phyloP scores from a whole-genome alignment of 1,140 invertebrate species.

The Thaumetopoea pityocampa region DNA sequence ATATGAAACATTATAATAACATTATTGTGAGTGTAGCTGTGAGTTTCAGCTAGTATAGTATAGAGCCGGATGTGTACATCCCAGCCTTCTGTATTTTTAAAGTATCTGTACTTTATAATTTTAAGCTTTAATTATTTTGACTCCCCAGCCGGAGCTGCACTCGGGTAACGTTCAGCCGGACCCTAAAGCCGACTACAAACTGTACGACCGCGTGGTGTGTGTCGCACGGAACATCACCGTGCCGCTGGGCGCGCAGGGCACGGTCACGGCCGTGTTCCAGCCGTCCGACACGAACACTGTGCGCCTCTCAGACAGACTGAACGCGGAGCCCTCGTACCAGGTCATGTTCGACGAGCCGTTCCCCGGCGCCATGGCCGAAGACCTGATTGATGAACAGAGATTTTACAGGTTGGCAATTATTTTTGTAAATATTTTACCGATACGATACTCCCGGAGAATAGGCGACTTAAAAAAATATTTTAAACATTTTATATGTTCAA shows the following conservation, averaged over 20 bases:
- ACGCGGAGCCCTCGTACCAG: conserved; percentile 79
- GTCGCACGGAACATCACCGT: conserved; percentile 84
- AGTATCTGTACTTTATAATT: too few relatives aligned
- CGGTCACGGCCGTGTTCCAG: conserved; percentile 83
- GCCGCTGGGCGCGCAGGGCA: conserved; percentile 89
- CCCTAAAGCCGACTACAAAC: conserved; percentile 77
- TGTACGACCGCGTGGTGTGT: conserved; percentile 92
- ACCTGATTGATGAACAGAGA: conserved; percentile 70
- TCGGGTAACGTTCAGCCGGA: conserved; percentile 80
- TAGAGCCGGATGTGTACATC: too few relatives aligned
- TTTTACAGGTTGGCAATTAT: conserved; percentile 62
- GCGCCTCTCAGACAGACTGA: conserved; percentile 56
- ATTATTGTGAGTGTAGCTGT: too few relatives aligned
- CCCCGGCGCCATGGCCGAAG: conserved; percentile 79
- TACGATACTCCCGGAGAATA: too few relatives aligned
- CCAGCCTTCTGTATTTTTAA: too few relatives aligned
- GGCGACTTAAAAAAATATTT: too few relatives aligned
- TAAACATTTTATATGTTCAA: too few relatives aligned
- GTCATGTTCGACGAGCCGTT: conserved; percentile 88
- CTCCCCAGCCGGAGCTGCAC: conserved; percentile 72
- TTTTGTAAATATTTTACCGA: too few relatives aligned
- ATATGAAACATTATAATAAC: too few relatives aligned
- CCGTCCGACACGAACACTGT: conserved; percentile 67
- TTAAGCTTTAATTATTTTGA: too few relatives aligned
- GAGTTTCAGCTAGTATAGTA: too few relatives aligned